A percentile compares a stretch with the other conserved stretches of the same genome.
These are phyloP conservation scores for Pipistrellus nathusii DNA, from an alignment of 2,797 vertebrate species.

Conservation along the genomic window DNA sequence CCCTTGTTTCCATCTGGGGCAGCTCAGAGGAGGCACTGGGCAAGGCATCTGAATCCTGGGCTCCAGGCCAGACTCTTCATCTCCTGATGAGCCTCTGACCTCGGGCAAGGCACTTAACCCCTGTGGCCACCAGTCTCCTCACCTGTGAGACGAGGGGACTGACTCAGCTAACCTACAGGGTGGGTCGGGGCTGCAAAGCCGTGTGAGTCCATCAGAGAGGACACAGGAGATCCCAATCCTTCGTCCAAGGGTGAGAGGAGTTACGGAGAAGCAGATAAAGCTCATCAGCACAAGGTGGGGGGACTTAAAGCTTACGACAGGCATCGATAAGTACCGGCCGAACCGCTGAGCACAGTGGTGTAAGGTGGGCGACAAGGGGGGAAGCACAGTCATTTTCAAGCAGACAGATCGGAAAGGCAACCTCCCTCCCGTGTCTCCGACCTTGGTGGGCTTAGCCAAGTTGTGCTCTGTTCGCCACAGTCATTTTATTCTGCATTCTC, in stretches of 20 bases:
- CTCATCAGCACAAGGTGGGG: neutral
- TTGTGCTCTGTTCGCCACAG: neutral
- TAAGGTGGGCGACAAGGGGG: neutral
- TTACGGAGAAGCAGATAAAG: neutral
- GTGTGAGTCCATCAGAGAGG: neutral
- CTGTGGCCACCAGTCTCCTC: neutral
- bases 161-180: neutral
- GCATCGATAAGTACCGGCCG: constrained; percentile 25
- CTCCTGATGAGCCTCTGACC: neutral
- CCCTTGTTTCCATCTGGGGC: neutral
- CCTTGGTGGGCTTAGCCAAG: neutral
- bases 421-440: neutral
- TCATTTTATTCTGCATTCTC: neutral
- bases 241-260: neutral
- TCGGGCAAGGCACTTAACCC: constrained; percentile 54
- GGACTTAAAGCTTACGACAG: constrained; percentile 55
- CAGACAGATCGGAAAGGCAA: neutral
- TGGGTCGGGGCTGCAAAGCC: neutral
- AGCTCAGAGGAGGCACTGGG: neutral
- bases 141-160: neutral
- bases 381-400: neutral
- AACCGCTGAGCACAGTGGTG: neutral
- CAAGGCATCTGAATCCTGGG: neutral
- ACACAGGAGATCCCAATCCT: neutral
- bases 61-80: neutral